Evolutionary conservation across 2,888 invertebrate genomes (phyloP).

Genomic region (Toxonevra muliebris): DNA sequence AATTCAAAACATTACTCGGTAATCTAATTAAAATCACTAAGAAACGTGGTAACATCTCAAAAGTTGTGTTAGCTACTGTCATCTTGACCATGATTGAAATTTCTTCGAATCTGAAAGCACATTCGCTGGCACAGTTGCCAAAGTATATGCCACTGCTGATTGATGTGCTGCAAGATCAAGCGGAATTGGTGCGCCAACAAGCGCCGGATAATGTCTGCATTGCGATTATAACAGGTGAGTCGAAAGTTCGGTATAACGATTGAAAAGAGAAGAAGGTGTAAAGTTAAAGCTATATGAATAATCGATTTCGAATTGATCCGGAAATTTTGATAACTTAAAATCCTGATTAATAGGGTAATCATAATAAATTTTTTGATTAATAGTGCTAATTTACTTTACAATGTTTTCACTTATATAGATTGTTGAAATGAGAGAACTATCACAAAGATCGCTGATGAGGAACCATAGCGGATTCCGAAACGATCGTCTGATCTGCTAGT

Average conservation of each 20-base stretch:
- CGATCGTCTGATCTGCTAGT: no score
- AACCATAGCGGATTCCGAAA: no score
- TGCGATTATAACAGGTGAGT: constrained; percentile 69
- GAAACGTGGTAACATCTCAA: constrained; percentile 53
- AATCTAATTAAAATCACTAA: constrained; percentile 69
- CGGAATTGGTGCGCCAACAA: constrained; percentile 63
- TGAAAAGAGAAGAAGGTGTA: not conserved
- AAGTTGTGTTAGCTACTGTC: constrained; percentile 73
- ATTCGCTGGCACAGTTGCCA: constrained; percentile 78
- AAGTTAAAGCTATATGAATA: not conserved
- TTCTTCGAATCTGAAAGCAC: constrained; percentile 77
- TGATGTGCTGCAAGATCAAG: constrained; percentile 73
- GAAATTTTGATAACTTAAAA: no score
- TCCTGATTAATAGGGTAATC: no score
- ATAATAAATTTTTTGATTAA: no score
- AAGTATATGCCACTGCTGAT: constrained; percentile 82
- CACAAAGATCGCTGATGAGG: no score
- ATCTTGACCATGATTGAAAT: constrained; percentile 75
- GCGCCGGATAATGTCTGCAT: constrained; percentile 56
- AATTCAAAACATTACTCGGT: constrained; percentile 77
- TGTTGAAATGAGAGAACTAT: no score
- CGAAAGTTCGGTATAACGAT: no score
- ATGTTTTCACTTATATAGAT: no score
- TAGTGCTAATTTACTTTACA: no score
- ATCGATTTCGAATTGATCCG: no score